phyloP scores from a whole-genome alignment of 53 echinoderm and acorn worm species.

The Henricia sp. region DNA sequence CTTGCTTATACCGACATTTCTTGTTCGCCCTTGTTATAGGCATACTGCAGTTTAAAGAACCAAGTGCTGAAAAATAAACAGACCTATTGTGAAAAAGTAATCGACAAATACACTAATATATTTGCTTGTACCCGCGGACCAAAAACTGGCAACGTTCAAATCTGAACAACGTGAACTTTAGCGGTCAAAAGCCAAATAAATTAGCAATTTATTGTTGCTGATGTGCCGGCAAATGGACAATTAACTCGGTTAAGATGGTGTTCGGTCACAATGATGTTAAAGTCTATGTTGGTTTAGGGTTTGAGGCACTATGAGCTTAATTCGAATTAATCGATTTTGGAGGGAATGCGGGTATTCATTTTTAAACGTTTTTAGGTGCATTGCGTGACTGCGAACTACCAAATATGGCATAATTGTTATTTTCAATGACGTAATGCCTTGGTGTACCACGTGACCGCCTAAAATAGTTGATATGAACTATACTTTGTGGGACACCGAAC shows the following conservation, averaged over 20 bases:
- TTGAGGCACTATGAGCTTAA: not conserved
- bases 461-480: too few relatives aligned
- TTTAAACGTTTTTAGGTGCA: too few relatives aligned
- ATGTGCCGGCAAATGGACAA: not conserved
- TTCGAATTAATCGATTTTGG: constrained; percentile 7
- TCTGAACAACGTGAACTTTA: not conserved
- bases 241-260: not conserved
- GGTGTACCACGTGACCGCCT: too few relatives aligned
- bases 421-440: too few relatives aligned
- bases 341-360: not conserved
- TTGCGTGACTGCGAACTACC: too few relatives aligned
- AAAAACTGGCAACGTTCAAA: constrained; percentile 2
- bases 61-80: too few relatives aligned
- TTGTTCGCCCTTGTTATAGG: too few relatives aligned
- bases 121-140: too few relatives aligned
- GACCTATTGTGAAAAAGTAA: not conserved
- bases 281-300: not conserved
- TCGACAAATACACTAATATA: not conserved
- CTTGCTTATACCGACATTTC: too few relatives aligned
- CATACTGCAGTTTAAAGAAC: too few relatives aligned
- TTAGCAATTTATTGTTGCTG: constrained; percentile 46
- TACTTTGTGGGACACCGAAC: too few relatives aligned
- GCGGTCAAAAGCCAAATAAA: constrained; percentile 13
- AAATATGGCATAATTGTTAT: too few relatives aligned
- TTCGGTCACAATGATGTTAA: not conserved